These are phyloP conservation scores for Hybognathus amarus DNA, from an alignment of 2,797 vertebrate species.

Conservation along the genomic window DNA sequence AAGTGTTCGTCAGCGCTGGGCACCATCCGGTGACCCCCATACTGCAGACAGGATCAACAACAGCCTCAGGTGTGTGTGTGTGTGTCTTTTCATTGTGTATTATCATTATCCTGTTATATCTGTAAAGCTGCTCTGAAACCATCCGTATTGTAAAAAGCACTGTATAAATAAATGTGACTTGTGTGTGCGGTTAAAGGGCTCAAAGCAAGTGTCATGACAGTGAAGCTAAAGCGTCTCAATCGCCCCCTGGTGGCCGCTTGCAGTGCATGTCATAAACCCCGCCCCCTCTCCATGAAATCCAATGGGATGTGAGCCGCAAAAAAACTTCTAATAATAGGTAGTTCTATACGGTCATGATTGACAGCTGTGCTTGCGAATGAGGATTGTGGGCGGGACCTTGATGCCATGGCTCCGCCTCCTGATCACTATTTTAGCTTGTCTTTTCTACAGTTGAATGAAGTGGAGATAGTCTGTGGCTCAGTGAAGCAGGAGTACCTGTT, in stretches of 20 bases:
- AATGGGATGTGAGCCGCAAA: neutral
- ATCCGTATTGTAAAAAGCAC: too few relatives aligned
- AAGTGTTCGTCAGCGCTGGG: conserved; percentile 85
- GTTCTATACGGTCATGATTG: neutral
- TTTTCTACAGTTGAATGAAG: neutral
- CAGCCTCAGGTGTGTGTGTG: neutral
- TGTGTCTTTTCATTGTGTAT: neutral
- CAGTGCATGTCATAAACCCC: neutral
- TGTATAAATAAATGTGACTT: too few relatives aligned
- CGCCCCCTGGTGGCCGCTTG: neutral
- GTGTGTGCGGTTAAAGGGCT: neutral
- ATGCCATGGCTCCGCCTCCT: too few relatives aligned
- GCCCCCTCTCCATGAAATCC: neutral
- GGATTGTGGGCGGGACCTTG: neutral
- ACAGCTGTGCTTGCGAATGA: neutral
- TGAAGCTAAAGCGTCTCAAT: neutral
- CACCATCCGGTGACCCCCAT: conserved; percentile 89
- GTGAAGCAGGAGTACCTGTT: conserved; percentile 81
- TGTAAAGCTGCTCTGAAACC: too few relatives aligned
- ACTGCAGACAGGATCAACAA: conserved; percentile 68
- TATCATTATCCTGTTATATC: too few relatives aligned
- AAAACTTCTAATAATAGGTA: neutral
- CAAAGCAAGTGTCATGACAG: neutral
- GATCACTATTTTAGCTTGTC: neutral
- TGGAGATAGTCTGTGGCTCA: neutral